phyloP scores from a whole-genome alignment of 2,888 invertebrate genomes.

The Nymphalis c-album region DNA sequence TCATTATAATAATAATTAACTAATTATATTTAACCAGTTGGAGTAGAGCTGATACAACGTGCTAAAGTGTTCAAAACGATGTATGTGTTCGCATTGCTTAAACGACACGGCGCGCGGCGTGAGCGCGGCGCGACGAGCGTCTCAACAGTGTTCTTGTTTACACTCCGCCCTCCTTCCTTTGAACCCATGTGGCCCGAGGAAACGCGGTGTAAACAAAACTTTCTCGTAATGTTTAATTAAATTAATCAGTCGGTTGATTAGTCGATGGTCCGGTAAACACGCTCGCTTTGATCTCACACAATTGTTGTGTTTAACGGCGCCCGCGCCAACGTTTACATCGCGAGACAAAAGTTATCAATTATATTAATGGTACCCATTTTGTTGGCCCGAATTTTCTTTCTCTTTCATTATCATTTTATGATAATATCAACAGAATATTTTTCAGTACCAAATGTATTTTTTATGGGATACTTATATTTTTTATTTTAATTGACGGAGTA shows the following conservation, averaged over 20 bases:
- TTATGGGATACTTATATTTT: background rate
- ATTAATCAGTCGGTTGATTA: slow-evolving; percentile 81
- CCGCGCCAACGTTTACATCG: slow-evolving; percentile 35
- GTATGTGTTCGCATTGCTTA: slow-evolving; percentile 2
- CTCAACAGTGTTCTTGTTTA: slow-evolving; percentile 73
- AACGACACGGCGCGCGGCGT: slow-evolving; percentile 37
- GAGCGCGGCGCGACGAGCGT: slow-evolving; percentile 48
- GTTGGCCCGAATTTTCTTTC: background rate
- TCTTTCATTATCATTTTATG: background rate
- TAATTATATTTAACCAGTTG: background rate
- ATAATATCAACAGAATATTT: background rate
- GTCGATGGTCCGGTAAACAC: slow-evolving; percentile 80
- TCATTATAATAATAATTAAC: no score
- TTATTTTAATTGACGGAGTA: background rate
- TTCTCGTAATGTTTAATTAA: slow-evolving; percentile 82
- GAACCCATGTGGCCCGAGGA: slow-evolving; percentile 81
- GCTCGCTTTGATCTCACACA: slow-evolving; percentile 74
- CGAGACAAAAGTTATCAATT: slow-evolving; percentile 35
- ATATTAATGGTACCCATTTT: slow-evolving; percentile 24
- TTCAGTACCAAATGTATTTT: background rate
- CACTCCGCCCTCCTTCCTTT: slow-evolving; percentile 75
- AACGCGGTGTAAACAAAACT: slow-evolving; percentile 80
- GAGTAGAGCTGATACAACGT: background rate
- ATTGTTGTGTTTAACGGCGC: slow-evolving; percentile 55
- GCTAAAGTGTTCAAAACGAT: slow-evolving; percentile 1